Base-by-base conservation (phyloP, 2,888 invertebrate genomes). In the Mythimna lalbum region DNA sequence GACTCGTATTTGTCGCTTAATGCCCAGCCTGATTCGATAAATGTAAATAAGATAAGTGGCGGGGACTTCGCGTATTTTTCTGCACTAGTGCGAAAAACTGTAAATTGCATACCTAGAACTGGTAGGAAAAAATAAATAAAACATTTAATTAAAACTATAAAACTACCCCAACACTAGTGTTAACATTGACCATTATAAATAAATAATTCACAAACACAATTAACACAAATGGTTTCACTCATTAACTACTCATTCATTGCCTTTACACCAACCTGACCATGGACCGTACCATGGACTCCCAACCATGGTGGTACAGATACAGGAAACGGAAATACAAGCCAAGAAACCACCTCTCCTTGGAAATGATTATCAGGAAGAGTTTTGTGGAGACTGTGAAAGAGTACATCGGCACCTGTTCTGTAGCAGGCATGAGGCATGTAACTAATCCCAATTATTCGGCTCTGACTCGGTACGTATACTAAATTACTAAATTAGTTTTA, bases 321-420 rank as follows among this genome's bases (percentile, higher is more conserved):
- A 90, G 92, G 49, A 87, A 78, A 6, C 76, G 73, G 39, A 85
- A 84, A 60, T 82, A 76, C 49, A 84, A 80, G 23, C 70, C 74
- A 7, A 71, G 77, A n/a, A 70, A 78, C 21, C 84, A 80, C 33
- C 66, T 91, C n/a, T 87, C 84, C 50, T 55, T 89, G 33, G 91
- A 94, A 87, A 89, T 91, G 89, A 82, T 96, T 65, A 7, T 94
- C 53, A 85, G 95, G 39, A 90, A 87, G 76, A 91, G 91, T 86
- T 83, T 95, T 55, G 59, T 78, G 59, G 85, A 89, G 69, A 89
- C 91, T 10, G n/a, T 90, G 10, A 87, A 87, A 70, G 94, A 96
- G 78, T 92, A 93, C 78, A 23, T 87, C 27, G 56, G 69, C 4
- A 87, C 90, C 59, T 87, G 90, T 68, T 92, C 93, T 0, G 73